Evolutionary conservation across 1,140 invertebrate species (phyloP), one percentile per base, ranked within the genome.

Genomic region (Psilanteris sp.): DNA sequence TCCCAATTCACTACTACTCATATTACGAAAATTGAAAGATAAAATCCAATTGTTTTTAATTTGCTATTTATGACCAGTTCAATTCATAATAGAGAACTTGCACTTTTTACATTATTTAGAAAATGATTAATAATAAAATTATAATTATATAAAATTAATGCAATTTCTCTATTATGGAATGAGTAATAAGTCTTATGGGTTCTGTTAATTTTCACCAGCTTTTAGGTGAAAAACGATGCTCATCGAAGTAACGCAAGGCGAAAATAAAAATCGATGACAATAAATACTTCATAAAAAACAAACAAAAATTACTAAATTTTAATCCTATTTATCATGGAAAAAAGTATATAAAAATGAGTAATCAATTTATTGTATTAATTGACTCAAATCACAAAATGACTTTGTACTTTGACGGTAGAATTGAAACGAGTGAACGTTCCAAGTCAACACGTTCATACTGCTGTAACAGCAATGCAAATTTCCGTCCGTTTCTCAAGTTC

Each of bases 341-440:
- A 22, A 14, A 11, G 9, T 43, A 39, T 3, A 20, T 1, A 29
- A 31, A 29, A 22, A 10, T 4, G 16, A 16, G 9, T 26, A 54
- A 37, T 54, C 13, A 10, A 14, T 41, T 20, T 8, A 43, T 16
- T 4, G 11, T 16, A 26, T 14, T 31, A 50, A 41, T 26, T 52
- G 34, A 41, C 18, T 39, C 5, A 11, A 16, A 52, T 43, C 39
- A 55, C 15, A 46, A 54, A 46, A 37, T 27, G 16, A 16, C 22
- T 64, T 64, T 64, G 59, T 64, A 64, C 59, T 64, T 43, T 32
- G 18, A 34, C 3, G 20, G 36, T 43, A 32, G 37, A 52, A 52
- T 64, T 31, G 1, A 46, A 26, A 24, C 9, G n/a, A 24, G 9
- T 24, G 44, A 66, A 66, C 43, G 48, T 54, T 54, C 10, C 7